A percentile compares a stretch with the other conserved stretches of the same genome.
These are phyloP conservation scores for Mormyrus lacerda DNA, from an alignment of 2,113 vertebrate species.

Conservation along the genomic window DNA sequence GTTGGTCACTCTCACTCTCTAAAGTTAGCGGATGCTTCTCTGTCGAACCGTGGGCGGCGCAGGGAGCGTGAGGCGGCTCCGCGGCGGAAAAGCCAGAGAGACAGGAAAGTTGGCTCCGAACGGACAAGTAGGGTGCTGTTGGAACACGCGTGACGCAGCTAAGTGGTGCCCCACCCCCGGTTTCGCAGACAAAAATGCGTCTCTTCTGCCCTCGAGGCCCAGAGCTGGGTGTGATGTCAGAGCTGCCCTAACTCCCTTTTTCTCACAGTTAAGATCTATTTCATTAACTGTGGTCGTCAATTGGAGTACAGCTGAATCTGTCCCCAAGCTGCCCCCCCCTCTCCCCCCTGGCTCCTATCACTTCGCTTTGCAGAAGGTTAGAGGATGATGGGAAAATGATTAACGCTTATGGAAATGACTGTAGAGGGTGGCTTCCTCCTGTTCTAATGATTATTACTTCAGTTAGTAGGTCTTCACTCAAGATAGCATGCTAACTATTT, in stretches of 20 bases:
- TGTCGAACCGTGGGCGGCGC: not conserved
- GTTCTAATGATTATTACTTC: not conserved
- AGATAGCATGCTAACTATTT: too few species aligned
- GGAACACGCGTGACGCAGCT: not conserved
- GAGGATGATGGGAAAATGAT: not conserved
- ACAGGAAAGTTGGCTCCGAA: not conserved
- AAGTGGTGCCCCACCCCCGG: not conserved
- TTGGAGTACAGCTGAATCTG: not conserved
- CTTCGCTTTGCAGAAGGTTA: not conserved
- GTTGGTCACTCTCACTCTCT: not conserved
- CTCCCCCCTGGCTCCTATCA: too few species aligned
- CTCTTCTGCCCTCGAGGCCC: not conserved
- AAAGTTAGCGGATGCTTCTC: not conserved
- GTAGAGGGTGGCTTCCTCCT: not conserved
- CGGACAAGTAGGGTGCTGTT: not conserved
- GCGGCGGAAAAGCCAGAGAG: not conserved
- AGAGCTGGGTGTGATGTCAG: slow-evolving; percentile 3
- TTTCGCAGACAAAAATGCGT: not conserved
- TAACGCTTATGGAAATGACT: not conserved
- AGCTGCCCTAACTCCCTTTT: not conserved
- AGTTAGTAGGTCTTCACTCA: not conserved
- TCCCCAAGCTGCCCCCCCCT: not conserved
- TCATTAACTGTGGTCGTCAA: not conserved
- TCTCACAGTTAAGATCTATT: slow-evolving; percentile 1
- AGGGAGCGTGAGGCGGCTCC: not conserved